Evolutionary conservation across 2,797 vertebrate genomes (phyloP).

Genomic region (Sardinella longiceps): DNA sequence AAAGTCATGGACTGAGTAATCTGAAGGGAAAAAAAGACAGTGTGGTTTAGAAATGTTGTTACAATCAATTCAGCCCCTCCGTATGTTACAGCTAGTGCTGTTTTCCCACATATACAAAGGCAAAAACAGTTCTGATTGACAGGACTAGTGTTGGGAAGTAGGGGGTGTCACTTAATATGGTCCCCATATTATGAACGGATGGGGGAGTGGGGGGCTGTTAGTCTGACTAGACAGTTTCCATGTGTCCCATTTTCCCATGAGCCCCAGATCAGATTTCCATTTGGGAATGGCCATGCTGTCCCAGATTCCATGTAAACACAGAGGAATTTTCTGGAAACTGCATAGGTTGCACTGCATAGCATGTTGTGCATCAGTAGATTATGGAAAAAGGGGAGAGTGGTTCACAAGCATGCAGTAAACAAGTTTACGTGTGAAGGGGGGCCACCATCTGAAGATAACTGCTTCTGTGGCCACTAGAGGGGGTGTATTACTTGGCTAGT

Average conservation of each 20-base stretch:
- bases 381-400: not conserved
- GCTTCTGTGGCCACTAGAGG: slow-evolving; percentile 32
- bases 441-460: slow-evolving; percentile 45
- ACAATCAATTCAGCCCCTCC: not conserved
- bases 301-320: slow-evolving; percentile 19
- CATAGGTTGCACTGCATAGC: not conserved
- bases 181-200: not conserved
- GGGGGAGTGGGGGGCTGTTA: not conserved
- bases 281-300: not conserved
- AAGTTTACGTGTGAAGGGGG: slow-evolving; percentile 49
- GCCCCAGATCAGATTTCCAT: slow-evolving; percentile 58
- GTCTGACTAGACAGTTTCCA: slow-evolving; percentile 61
- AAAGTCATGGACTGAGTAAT: slow-evolving; percentile 88
- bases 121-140: slow-evolving; percentile 15
- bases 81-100: not conserved
- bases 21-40: slow-evolving; percentile 62
- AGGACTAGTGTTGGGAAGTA: slow-evolving; percentile 47
- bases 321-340: slow-evolving; percentile 34
- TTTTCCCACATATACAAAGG: slow-evolving; percentile 7
- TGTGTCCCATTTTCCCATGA: slow-evolving; percentile 38
- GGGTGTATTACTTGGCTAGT: slow-evolving; percentile 62
- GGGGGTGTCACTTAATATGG: slow-evolving; percentile 48
- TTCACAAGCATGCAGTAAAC: slow-evolving; percentile 58
- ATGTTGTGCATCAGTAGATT: slow-evolving; percentile 12
- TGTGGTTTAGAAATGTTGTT: not conserved